Evolutionary conservation across 2,113 vertebrate species (phyloP), one percentile per base, ranked within the genome.

Genomic region (Pollimyrus isidori): DNA sequence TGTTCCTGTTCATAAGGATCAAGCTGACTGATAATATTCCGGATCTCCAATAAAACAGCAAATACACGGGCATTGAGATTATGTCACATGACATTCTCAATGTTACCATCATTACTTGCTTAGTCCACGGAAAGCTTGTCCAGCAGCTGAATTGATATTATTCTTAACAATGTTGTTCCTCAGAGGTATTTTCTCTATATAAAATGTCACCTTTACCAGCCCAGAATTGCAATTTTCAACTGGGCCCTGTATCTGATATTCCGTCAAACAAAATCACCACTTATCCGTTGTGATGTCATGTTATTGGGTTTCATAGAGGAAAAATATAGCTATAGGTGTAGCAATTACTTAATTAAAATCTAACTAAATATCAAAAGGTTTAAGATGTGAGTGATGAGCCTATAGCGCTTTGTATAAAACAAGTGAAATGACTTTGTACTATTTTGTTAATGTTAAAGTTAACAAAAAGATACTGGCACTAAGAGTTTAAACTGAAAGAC

Each of bases 401-500:
- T 53, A 46, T 46, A 11, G 2, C 9, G 45, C 7, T 9, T 85
- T 5, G 21, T 85, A 86, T 50, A 26, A 65, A 87, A 56, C 53
- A 62, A 62, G 10, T 10, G 52, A 87, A 46, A 13, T 35, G 56
- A 23, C 87, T 39, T 30, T 35, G 48, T 87, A 21, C 5, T 50
- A 5, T 56, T 87, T 21, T 88, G 35, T 80, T 35, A 15, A 69
- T 88, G 49, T 15, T 88, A 26, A 50, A 45, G 19, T 19, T 56
- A 46, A 84, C n/a, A 62, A 84, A 80, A 45, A 46, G 58, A 73
- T 53, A 52, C 3, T 39, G 46, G 19, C 46, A 52, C 10, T 53
- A 83, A 46, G 58, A 46, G 73, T 50, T 56, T 56, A 58, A 89
- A 89, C 88, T 3, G 19, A 88, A 82, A 88, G 23, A 53, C 19